These are phyloP conservation scores for Brachyistius frenatus DNA, from an alignment of 2,113 vertebrate genomes.

Conservation along the genomic window DNA sequence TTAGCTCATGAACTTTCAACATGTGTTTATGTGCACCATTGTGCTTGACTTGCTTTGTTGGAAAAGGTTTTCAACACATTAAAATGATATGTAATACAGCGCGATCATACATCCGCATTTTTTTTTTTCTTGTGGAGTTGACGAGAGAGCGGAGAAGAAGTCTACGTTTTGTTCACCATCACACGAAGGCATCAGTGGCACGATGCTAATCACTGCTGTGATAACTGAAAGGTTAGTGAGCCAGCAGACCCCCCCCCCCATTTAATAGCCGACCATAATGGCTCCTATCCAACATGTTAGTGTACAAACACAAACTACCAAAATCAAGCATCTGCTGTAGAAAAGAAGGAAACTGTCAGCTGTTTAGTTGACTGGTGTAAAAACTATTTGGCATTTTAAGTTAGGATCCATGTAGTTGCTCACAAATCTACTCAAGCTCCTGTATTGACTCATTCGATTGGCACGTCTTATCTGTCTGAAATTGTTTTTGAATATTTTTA, in stretches of 20 bases:
- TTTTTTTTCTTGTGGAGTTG: slow-evolving; percentile 75
- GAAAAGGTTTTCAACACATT: slow-evolving; percentile 76
- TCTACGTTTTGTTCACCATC: not conserved
- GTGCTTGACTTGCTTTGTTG: slow-evolving; percentile 84
- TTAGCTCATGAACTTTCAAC: slow-evolving; percentile 90
- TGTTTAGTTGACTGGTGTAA: too few species aligned
- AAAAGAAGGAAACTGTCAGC: too few species aligned
- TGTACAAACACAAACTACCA: slow-evolving; percentile 16
- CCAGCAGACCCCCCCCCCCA: slow-evolving; percentile 16
- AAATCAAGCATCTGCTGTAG: not conserved
- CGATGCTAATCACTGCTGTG: slow-evolving; percentile 23
- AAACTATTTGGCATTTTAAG: not conserved
- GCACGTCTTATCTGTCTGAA: too few species aligned
- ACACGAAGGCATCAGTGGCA: too few species aligned
- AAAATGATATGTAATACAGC: slow-evolving; percentile 75
- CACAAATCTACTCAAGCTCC: too few species aligned
- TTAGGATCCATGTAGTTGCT: too few species aligned
- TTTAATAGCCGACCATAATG: slow-evolving; percentile 38
- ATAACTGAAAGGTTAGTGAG: slow-evolving; percentile 59
- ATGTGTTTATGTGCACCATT: slow-evolving; percentile 92
- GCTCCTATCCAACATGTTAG: slow-evolving; percentile 46
- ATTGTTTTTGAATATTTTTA: too few species aligned
- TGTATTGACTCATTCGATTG: too few species aligned
- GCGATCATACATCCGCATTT: slow-evolving; percentile 42
- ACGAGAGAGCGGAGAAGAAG: slow-evolving; percentile 28